phyloP scores from a whole-genome alignment of 1,140 invertebrate genomes.

The Cardiocondyla obscurior region DNA sequence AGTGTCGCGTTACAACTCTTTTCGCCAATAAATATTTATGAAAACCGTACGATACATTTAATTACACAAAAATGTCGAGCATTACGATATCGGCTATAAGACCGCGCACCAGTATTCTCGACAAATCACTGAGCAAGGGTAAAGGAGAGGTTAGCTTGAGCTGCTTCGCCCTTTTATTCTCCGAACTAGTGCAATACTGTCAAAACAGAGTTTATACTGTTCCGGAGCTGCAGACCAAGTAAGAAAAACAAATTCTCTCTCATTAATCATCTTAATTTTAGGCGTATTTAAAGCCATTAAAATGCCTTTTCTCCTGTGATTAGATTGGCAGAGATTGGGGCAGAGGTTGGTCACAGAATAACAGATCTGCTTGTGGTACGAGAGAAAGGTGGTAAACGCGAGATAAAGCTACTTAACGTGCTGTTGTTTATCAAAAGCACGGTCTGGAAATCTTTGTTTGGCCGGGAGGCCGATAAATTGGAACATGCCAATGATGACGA shows the following conservation, averaged over 20 bases:
- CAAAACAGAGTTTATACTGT: slow-evolving; percentile 98
- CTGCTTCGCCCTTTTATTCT: slow-evolving; percentile 97
- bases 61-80: slow-evolving; percentile 76
- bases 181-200: slow-evolving; percentile 99
- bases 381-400: slow-evolving; percentile 96
- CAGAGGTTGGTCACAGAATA: slow-evolving; percentile 96
- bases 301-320: slow-evolving; percentile 79
- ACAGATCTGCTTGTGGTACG: slow-evolving; percentile 97
- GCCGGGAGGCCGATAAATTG: slow-evolving; percentile 98
- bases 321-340: slow-evolving; percentile 96
- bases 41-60: not conserved
- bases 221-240: slow-evolving; percentile 97
- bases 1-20: not conserved
- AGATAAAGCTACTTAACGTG: slow-evolving; percentile 98
- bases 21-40: not conserved
- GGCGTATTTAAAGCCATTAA: not conserved
- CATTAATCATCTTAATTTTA: not conserved
- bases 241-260: slow-evolving; percentile 4
- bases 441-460: slow-evolving; percentile 99
- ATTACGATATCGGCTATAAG: slow-evolving; percentile 84
- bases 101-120: slow-evolving; percentile 92
- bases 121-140: slow-evolving; percentile 96
- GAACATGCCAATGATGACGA: slow-evolving; percentile 99
- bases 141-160: slow-evolving; percentile 96
- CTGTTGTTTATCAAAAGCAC: slow-evolving; percentile 98